These are phyloP conservation scores for Gonatopus flavifemur DNA, from an alignment of 1,140 invertebrate genomes.

Conservation along the genomic window DNA sequence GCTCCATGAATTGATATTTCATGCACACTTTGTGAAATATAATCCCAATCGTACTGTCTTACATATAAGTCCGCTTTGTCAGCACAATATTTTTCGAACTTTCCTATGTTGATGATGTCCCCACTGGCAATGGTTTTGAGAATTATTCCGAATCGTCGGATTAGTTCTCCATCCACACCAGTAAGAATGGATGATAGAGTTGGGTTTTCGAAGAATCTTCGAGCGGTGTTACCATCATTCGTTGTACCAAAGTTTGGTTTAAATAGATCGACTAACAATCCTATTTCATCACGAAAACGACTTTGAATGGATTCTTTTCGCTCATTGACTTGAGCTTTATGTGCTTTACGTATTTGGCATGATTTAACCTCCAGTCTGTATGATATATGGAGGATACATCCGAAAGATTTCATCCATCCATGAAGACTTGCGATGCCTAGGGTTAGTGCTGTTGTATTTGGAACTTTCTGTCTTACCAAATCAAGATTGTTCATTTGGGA, in stretches of 20 bases:
- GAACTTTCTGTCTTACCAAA: neutral
- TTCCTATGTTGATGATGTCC: too few species aligned
- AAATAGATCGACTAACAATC: constrained; percentile 13
- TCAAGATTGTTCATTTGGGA: too few species aligned
- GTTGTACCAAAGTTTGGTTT: constrained; percentile 28
- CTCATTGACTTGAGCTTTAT: constrained; percentile 11
- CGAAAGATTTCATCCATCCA: neutral
- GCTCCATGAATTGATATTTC: too few species aligned
- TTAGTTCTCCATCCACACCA: constrained; percentile 31
- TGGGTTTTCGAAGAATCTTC: constrained; percentile 34
- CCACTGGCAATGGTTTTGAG: too few species aligned
- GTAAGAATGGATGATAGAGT: constrained; percentile 30
- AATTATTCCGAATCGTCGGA: too few species aligned
- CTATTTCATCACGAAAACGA: constrained; percentile 8
- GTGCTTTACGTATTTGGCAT: constrained; percentile 3
- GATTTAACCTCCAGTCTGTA: constrained; percentile 5
- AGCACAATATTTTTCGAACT: too few species aligned
- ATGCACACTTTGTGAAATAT: too few species aligned
- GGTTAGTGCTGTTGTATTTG: neutral
- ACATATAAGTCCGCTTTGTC: too few species aligned
- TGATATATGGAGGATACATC: constrained; percentile 2
- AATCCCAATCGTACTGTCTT: too few species aligned
- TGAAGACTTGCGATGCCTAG: neutral
- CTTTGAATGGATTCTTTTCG: constrained; percentile 14
- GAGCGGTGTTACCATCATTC: constrained; percentile 40